These are phyloP conservation scores for Echiichthys vipera DNA, from an alignment of 2,797 vertebrate genomes.

Conservation along the genomic window DNA sequence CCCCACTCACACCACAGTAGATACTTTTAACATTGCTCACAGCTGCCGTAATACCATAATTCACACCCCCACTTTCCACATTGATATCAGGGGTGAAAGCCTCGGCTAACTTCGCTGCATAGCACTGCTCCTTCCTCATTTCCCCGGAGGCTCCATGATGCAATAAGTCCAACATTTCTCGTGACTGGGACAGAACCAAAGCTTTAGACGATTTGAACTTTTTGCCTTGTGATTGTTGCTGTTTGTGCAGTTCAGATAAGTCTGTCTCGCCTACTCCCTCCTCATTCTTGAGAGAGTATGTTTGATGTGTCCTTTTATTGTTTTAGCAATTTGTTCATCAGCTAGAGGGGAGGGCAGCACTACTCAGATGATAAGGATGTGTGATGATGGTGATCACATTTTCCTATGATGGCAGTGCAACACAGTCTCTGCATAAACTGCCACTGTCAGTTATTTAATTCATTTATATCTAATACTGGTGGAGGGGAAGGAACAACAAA, in stretches of 20 bases:
- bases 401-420: not conserved
- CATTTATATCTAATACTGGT: not conserved
- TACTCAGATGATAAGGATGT: conserved; percentile 19
- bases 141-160: conserved; percentile 45
- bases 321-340: not conserved
- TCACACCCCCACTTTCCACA: conserved; percentile 63
- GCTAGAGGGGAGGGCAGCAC: not conserved
- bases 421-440: not conserved
- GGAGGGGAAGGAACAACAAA: not conserved
- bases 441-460: not conserved
- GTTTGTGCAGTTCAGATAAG: conserved; percentile 8
- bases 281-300: conserved; percentile 2
- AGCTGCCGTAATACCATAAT: conserved; percentile 59
- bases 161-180: conserved; percentile 46
- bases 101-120: conserved; percentile 42
- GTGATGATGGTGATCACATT: conserved; percentile 3
- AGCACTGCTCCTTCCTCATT: conserved; percentile 34
- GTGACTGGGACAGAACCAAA: conserved; percentile 21
- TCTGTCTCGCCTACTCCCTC: not conserved
- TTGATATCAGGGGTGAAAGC: conserved; percentile 44
- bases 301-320: conserved; percentile 16
- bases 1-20: conserved; percentile 43
- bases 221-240: not conserved
- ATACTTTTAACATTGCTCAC: conserved; percentile 72
- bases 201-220: not conserved